phyloP scores from a whole-genome alignment of 2,113 vertebrate species.

The Oncorhynchus tshawytscha region DNA sequence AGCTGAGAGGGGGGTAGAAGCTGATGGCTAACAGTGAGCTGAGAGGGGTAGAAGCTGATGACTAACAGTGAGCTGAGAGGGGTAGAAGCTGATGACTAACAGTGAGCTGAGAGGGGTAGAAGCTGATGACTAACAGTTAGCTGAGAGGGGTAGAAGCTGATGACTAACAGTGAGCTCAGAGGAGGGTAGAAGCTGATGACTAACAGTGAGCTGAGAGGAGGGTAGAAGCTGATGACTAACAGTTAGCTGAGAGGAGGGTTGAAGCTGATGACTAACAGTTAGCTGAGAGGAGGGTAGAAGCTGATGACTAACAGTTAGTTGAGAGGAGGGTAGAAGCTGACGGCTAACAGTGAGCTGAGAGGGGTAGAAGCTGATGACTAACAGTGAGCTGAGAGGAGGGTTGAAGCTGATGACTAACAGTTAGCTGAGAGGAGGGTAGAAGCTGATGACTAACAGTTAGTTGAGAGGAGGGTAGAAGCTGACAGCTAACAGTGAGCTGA shows the following conservation, averaged over 20 bases:
- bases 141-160: slow-evolving; percentile 45
- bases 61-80: slow-evolving; percentile 72
- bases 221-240: slow-evolving; percentile 71
- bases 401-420: no score
- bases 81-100: slow-evolving; percentile 70
- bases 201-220: slow-evolving; percentile 67
- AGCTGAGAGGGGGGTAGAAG: slow-evolving; percentile 12
- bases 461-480: no score
- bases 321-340: slow-evolving; percentile 40
- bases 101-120: slow-evolving; percentile 56
- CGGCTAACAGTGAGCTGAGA: slow-evolving; percentile 75
- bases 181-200: slow-evolving; percentile 60
- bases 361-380: no score
- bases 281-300: slow-evolving; percentile 44
- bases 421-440: no score
- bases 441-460: no score
- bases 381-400: no score
- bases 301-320: slow-evolving; percentile 77
- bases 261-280: slow-evolving; percentile 76
- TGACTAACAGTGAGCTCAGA: slow-evolving; percentile 77
- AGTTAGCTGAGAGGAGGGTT: slow-evolving; percentile 55
- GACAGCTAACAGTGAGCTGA: no score
- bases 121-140: slow-evolving; percentile 78
- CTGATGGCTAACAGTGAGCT: slow-evolving; percentile 77
- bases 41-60: slow-evolving; percentile 52